phyloP scores from a whole-genome alignment of 2,888 invertebrate genomes.

The Bursaphelenchus okinawaensis region DNA sequence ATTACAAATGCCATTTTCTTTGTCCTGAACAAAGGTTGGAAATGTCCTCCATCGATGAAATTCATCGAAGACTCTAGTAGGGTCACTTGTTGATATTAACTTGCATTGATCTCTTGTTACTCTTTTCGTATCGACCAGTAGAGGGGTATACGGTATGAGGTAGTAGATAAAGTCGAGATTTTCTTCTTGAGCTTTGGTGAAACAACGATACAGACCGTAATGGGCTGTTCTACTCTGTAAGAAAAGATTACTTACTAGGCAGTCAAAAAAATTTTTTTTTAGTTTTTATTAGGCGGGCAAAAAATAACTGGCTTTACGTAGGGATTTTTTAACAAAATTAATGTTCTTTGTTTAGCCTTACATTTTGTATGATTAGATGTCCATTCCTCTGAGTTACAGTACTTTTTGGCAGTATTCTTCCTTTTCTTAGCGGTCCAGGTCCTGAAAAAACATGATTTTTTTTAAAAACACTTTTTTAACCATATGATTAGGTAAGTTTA shows the following conservation, averaged over 20 bases:
- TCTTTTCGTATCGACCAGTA: background rate
- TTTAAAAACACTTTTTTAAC: too few relatives aligned
- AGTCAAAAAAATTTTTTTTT: too few relatives aligned
- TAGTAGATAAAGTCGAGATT: background rate
- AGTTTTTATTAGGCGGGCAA: too few relatives aligned
- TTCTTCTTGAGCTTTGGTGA: background rate
- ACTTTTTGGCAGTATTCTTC: too few relatives aligned
- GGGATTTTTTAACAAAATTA: background rate
- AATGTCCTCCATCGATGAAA: background rate
- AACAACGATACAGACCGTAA: slow-evolving; percentile 5
- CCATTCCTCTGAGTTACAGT: background rate
- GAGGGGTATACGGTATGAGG: background rate
- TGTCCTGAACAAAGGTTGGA: slow-evolving; percentile 1
- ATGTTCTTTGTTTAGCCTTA: background rate
- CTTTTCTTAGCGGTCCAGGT: too few relatives aligned
- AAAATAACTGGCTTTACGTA: too few relatives aligned
- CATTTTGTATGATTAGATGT: background rate
- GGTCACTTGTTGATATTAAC: background rate
- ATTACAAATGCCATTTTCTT: background rate
- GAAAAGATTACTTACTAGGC: too few relatives aligned
- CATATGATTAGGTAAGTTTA: too few relatives aligned
- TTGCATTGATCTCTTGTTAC: background rate
- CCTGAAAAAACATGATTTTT: too few relatives aligned
- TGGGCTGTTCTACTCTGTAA: background rate
- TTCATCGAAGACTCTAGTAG: background rate